Percentiles rank a stretch among this genome's conserved stretches.
Conservation (phyloP, 1,140 invertebrate genomes). For the Anthonomus grandis region DNA sequence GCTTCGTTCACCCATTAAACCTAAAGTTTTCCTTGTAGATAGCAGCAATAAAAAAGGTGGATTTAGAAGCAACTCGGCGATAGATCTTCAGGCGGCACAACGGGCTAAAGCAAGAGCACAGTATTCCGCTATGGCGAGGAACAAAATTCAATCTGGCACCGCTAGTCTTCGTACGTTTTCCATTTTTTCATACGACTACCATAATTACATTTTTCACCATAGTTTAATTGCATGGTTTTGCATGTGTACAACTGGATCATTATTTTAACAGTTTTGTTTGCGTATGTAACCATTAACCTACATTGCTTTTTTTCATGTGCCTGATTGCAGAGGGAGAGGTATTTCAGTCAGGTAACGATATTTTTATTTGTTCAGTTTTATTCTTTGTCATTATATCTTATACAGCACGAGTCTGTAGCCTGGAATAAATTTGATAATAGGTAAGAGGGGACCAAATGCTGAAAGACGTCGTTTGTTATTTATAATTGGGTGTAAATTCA, state of each 20-base stretch:
- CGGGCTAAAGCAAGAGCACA: constrained; percentile 76
- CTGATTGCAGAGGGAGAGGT: constrained; percentile 54
- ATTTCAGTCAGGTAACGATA: constrained; percentile 55
- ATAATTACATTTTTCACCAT: not conserved
- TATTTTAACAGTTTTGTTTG: not conserved
- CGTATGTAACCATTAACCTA: constrained; percentile 10
- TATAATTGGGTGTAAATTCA: too few relatives aligned
- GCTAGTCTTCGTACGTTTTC: constrained; percentile 67
- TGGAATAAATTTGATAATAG: too few relatives aligned
- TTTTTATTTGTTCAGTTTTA: too few relatives aligned
- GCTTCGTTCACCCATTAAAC: too few relatives aligned
- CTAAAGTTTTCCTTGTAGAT: too few relatives aligned
- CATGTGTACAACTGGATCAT: constrained; percentile 1
- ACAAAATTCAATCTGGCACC: constrained; percentile 65
- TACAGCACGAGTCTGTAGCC: too few relatives aligned
- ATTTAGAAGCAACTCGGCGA: constrained; percentile 84
- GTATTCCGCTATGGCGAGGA: constrained; percentile 72
- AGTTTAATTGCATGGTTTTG: constrained; percentile 1
- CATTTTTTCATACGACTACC: too few relatives aligned
- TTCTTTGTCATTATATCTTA: too few relatives aligned
- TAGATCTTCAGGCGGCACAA: constrained; percentile 86
- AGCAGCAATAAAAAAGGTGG: constrained; percentile 41
- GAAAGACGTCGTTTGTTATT: too few relatives aligned
- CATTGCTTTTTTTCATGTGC: constrained; percentile 48
- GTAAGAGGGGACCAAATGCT: too few relatives aligned